Evolutionary conservation across 2,797 vertebrate species (phyloP).

Genomic region (Hozukius guyotensis): DNA sequence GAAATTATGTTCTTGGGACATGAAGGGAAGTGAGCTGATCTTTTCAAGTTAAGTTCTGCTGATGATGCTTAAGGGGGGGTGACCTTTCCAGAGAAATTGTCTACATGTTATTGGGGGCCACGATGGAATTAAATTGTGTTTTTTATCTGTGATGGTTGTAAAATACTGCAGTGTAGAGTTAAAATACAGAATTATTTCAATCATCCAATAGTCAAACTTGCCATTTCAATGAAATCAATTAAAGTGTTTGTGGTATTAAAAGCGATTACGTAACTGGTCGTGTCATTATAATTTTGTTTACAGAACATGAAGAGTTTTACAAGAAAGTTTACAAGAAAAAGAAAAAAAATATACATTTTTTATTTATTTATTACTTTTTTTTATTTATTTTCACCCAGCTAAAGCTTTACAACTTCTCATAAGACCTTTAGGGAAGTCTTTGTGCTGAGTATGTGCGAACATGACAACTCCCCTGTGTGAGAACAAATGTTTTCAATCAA

Average conservation of each 20-base stretch:
- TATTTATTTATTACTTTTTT: no score
- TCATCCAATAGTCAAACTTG: not conserved
- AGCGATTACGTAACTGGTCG: not conserved
- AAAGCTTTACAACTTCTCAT: slow-evolving; percentile 48
- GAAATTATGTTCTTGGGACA: slow-evolving; percentile 46
- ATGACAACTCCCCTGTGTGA: slow-evolving; percentile 51
- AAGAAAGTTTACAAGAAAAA: not conserved
- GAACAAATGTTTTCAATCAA: slow-evolving; percentile 47
- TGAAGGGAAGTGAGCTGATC: slow-evolving; percentile 52
- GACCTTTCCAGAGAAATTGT: slow-evolving; percentile 30
- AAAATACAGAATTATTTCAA: not conserved
- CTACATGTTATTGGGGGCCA: not conserved
- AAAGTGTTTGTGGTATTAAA: not conserved
- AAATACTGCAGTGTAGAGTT: not conserved
- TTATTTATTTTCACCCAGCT: not conserved
- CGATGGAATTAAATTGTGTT: not conserved
- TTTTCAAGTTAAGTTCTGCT: slow-evolving; percentile 52
- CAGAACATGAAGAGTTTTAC: not conserved
- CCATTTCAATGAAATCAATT: slow-evolving; percentile 1
- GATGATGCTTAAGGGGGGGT: not conserved
- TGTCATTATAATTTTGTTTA: not conserved
- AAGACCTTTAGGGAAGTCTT: slow-evolving; percentile 63
- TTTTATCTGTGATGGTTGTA: not conserved
- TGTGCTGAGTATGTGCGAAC: slow-evolving; percentile 62
- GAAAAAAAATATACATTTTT: not conserved